These are phyloP conservation scores for Menura novaehollandiae DNA, from an alignment of 2,113 vertebrate species.

Conservation along the genomic window DNA sequence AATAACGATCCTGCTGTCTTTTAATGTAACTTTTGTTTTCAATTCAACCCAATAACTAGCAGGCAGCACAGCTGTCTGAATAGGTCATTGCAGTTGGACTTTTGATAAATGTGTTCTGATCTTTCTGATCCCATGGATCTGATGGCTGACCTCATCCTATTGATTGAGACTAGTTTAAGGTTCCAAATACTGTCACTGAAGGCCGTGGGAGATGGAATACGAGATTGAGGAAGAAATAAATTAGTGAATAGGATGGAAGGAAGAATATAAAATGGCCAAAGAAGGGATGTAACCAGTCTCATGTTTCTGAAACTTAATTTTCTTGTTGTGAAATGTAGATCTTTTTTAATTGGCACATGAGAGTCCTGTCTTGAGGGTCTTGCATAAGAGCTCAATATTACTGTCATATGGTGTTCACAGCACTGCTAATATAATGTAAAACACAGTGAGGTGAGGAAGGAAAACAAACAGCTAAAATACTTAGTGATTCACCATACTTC, in stretches of 20 bases:
- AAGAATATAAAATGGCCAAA: background rate
- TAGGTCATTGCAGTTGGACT: background rate
- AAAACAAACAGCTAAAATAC: background rate
- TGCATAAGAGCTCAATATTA: background rate
- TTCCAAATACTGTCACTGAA: background rate
- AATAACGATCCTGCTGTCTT: conserved; percentile 32
- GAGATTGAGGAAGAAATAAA: background rate
- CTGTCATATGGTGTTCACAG: background rate
- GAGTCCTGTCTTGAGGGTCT: background rate
- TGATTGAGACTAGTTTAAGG: background rate
- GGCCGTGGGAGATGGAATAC: background rate
- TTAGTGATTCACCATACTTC: background rate
- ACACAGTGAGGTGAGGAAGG: background rate
- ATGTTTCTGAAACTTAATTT: background rate
- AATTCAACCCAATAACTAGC: background rate
- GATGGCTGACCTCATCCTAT: background rate
- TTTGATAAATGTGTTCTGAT: background rate
- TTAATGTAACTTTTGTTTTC: conserved; percentile 40
- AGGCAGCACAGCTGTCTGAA: background rate
- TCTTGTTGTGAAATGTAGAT: background rate
- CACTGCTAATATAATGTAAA: background rate
- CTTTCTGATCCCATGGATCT: background rate
- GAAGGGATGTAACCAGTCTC: background rate
- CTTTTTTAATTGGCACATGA: background rate
- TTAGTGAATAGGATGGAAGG: background rate